Conservation (phyloP, 1,140 invertebrate genomes). For the Ceratosolen fusciceps region DNA sequence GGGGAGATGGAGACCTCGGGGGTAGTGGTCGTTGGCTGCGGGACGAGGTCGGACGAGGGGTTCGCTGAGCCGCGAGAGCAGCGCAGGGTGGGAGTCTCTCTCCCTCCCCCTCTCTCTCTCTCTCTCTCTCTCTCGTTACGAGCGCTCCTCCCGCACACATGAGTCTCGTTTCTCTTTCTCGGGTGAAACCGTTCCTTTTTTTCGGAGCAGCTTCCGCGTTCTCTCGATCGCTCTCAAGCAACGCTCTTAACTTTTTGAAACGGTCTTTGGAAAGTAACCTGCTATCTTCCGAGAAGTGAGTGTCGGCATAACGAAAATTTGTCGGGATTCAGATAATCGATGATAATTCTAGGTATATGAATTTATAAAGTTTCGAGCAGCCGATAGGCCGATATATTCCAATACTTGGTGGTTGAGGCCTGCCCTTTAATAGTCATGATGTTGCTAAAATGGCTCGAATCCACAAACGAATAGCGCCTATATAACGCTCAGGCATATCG, state of each 20-base stretch:
- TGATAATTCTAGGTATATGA: background rate
- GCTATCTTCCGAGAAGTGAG: constrained; percentile 28
- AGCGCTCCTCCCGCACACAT: constrained; percentile 38
- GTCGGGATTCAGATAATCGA: background rate
- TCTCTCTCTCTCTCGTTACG: constrained; percentile 10
- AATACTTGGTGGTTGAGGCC: background rate
- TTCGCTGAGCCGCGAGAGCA: no score
- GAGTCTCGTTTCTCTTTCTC: constrained; percentile 45
- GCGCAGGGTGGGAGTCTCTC: background rate
- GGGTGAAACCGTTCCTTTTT: constrained; percentile 33
- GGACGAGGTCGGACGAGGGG: no score
- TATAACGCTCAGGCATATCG: background rate
- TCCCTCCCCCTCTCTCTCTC: no score
- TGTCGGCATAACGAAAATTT: background rate
- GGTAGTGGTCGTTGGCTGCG: background rate
- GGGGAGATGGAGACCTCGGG: no score
- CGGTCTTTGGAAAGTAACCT: constrained; percentile 43
- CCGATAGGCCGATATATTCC: background rate
- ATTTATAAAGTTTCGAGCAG: background rate
- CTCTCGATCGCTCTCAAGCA: constrained; percentile 11
- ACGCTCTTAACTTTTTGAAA: constrained; percentile 16
- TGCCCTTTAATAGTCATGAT: background rate
- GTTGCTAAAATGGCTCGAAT: background rate
- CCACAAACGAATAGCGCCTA: background rate
- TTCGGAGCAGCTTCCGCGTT: constrained; percentile 44